Evolutionary conservation across 2,888 invertebrate genomes (phyloP).

Genomic region (Lordiphosa fenestrarum): DNA sequence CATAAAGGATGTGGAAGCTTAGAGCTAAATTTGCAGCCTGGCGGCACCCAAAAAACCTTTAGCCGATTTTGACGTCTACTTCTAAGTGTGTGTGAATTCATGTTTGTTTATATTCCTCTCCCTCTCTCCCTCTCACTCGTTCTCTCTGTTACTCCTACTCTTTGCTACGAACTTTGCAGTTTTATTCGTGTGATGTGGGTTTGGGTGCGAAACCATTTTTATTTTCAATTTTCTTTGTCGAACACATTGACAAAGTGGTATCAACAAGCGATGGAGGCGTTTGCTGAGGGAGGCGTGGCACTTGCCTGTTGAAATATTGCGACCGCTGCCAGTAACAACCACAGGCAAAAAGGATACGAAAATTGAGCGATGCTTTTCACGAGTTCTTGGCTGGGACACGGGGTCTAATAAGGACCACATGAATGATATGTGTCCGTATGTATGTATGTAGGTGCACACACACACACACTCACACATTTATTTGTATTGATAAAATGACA

Average conservation of each 20-base stretch:
- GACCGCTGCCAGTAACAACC: slow-evolving; percentile 39
- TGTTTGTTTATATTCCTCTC: neutral
- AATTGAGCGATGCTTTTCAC: slow-evolving; percentile 38
- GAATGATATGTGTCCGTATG: slow-evolving; percentile 30
- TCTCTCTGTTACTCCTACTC: neutral
- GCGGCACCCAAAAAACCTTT: slow-evolving; percentile 25
- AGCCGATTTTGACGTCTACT: slow-evolving; percentile 40
- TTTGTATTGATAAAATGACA: slow-evolving; percentile 40
- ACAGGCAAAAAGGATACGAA: slow-evolving; percentile 21
- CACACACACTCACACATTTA: slow-evolving; percentile 4
- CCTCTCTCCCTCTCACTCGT: neutral
- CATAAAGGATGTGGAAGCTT: slow-evolving; percentile 15
- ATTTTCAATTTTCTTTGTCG: slow-evolving; percentile 69
- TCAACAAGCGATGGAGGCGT: slow-evolving; percentile 47
- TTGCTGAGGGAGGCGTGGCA: slow-evolving; percentile 32
- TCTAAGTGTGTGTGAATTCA: slow-evolving; percentile 2
- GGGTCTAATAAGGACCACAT: slow-evolving; percentile 39
- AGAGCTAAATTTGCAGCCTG: slow-evolving; percentile 25
- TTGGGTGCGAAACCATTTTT: slow-evolving; percentile 46
- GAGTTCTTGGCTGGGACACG: slow-evolving; percentile 18
- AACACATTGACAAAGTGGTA: slow-evolving; percentile 68
- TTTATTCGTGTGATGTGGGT: slow-evolving; percentile 43
- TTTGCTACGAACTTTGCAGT: slow-evolving; percentile 53
- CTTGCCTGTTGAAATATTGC: slow-evolving; percentile 53
- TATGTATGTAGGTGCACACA: neutral